A percentile compares a stretch with the other conserved stretches of the same genome.
Conservation (phyloP, 1,140 invertebrate genomes). For the Cheumatopsyche charites region DNA sequence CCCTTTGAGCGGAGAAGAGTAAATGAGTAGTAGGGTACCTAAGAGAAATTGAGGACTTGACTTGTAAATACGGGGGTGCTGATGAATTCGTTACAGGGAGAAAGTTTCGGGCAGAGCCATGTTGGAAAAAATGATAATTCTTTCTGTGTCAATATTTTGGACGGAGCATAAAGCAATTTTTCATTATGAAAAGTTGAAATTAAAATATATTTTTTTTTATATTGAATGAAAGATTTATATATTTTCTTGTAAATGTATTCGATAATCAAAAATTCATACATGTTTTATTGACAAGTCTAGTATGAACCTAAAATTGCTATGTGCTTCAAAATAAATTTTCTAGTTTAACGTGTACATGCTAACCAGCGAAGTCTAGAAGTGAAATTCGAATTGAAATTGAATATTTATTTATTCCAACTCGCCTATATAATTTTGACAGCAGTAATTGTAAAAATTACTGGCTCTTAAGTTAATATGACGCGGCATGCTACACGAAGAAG, state of each 20-base stretch:
- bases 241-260: too few relatives aligned
- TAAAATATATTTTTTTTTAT: too few relatives aligned
- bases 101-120: conserved; percentile 13
- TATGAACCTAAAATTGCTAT: too few relatives aligned
- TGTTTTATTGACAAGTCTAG: too few relatives aligned
- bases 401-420: background rate
- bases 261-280: too few relatives aligned
- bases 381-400: background rate
- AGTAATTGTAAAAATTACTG: background rate
- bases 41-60: conserved; percentile 45
- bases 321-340: too few relatives aligned
- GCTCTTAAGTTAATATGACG: background rate
- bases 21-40: conserved; percentile 45
- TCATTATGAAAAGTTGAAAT: too few relatives aligned
- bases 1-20: conserved; percentile 45
- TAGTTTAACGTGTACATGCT: too few relatives aligned
- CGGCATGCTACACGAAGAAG: background rate
- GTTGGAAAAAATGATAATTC: conserved; percentile 13
- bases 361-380: too few relatives aligned
- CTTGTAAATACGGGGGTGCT: conserved; percentile 42
- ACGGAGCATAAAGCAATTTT: too few relatives aligned
- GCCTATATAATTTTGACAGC: background rate
- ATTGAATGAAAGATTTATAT: too few relatives aligned
- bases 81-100: conserved; percentile 40
- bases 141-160: background rate